phyloP scores from a whole-genome alignment of 2,113 vertebrate species.

The Platichthys stellatus region DNA sequence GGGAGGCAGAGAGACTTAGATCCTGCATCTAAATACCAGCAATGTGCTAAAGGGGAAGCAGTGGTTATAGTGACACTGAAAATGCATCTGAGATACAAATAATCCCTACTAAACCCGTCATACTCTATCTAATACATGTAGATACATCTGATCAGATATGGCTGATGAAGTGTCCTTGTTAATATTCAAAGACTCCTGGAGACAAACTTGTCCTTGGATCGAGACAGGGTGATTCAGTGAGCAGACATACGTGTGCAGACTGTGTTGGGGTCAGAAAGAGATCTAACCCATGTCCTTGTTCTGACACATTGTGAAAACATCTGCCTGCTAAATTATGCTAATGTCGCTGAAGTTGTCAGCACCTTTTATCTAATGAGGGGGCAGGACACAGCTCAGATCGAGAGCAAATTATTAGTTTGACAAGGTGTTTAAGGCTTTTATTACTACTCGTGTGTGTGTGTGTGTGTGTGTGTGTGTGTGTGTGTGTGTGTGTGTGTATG shows the following conservation, averaged over 20 bases:
- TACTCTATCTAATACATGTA: not conserved
- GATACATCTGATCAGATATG: not conserved
- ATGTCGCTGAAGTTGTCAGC: constrained; percentile 75
- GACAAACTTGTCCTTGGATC: constrained; percentile 56
- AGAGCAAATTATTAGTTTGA: constrained; percentile 70
- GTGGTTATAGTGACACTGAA: not conserved
- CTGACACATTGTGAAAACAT: constrained; percentile 68
- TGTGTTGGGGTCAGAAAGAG: constrained; percentile 34
- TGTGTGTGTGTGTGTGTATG: constrained; percentile 26
- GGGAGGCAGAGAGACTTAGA: constrained; percentile 25
- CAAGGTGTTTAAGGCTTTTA: constrained; percentile 77
- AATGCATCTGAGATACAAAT: not conserved
- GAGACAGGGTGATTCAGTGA: constrained; percentile 21
- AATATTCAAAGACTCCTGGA: constrained; percentile 18
- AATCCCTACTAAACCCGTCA: not conserved
- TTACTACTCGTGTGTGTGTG: constrained; percentile 51
- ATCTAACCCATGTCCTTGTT: constrained; percentile 64
- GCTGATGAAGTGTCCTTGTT: constrained; percentile 27
- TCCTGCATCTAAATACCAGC: not conserved
- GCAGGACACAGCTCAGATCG: constrained; percentile 47
- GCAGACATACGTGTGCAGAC: constrained; percentile 30
- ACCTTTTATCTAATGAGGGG: constrained; percentile 62
- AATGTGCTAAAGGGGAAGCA: not conserved
- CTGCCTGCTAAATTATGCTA: constrained; percentile 77
- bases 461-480: constrained; percentile 7